Evolutionary conservation across 2,797 vertebrate genomes (phyloP), one percentile per base, ranked within the genome.

Genomic region (Microctenopoma stevenorrisi): DNA sequence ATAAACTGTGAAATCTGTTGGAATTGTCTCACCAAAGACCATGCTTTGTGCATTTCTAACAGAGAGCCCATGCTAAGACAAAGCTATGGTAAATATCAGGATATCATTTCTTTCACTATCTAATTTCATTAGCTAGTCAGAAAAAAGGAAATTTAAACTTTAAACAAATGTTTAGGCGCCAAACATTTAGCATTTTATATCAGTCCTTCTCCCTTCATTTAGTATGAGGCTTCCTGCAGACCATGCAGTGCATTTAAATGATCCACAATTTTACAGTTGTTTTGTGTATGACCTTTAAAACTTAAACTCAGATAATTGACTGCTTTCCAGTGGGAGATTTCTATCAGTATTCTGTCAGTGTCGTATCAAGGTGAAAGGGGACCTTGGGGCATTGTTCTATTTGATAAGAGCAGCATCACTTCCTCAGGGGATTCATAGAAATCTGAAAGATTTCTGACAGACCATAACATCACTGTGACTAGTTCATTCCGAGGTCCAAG

Each of bases 321-420:
- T 43, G 14, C 55, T 33, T 28, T 76, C 44, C 46, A 62, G n/a
- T 26, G 50, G 15, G 37, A 73, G 55, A 80, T 78, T 67, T 72
- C 68, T 51, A 72, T 86, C 70, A 68, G 65, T 72, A 88, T 70
- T 79, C 78, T 66, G 55, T 58, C 62, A 60, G 73, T 66, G 76
- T 73, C 72, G 64, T 53, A 64, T 74, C 60, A 79, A 62, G 69
- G 67, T 72, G 65, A 58, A 49, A 16, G 22, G 15, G 56, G 78
- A 78, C 69, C 54, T 73, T 49, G 64, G 58, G 67, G 71, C 35
- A 65, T 64, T 48, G 64, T 64, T 83, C 66, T 54, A 43, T 85
- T 85, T 84, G 68, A 80, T 72, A 79, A 83, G 64, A 53, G 22
- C 68, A 65, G 42, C 67, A 38, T 58, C 66, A 15, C 59, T 40